These are phyloP conservation scores for Bellardia bayeri DNA, from an alignment of 2,888 invertebrate genomes.

Conservation along the genomic window DNA sequence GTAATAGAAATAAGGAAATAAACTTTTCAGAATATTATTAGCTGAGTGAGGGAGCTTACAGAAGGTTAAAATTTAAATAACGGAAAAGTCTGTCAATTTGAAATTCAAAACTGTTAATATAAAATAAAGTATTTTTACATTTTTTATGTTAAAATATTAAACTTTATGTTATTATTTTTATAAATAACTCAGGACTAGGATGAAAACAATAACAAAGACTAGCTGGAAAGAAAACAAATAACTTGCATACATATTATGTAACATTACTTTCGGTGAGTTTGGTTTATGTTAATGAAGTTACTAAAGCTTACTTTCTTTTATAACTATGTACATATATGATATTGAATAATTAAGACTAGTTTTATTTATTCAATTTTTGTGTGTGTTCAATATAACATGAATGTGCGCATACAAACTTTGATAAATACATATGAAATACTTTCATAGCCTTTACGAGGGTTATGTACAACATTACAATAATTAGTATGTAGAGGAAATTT, in stretches of 20 bases:
- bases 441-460: slow-evolving; percentile 9
- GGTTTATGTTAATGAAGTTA: slow-evolving; percentile 70
- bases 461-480: not conserved
- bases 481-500: no score
- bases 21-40: no score
- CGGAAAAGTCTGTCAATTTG: no score
- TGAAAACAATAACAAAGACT: slow-evolving; percentile 22
- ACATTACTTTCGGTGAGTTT: slow-evolving; percentile 53
- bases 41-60: no score
- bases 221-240: slow-evolving; percentile 31
- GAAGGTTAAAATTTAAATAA: no score
- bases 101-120: no score
- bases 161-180: not conserved
- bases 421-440: slow-evolving; percentile 3
- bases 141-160: not conserved
- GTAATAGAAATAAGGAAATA: no score
- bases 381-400: slow-evolving; percentile 38
- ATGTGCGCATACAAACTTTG: slow-evolving; percentile 21
- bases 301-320: slow-evolving; percentile 72
- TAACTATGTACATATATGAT: slow-evolving; percentile 59
- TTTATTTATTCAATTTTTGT: slow-evolving; percentile 41
- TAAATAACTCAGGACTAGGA: not conserved
- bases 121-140: no score
- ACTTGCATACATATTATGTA: slow-evolving; percentile 52
- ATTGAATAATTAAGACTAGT: slow-evolving; percentile 71